Evolutionary conservation across 2,113 vertebrate species (phyloP), one percentile per base, ranked within the genome.

Genomic region (Ahaetulla prasina): DNA sequence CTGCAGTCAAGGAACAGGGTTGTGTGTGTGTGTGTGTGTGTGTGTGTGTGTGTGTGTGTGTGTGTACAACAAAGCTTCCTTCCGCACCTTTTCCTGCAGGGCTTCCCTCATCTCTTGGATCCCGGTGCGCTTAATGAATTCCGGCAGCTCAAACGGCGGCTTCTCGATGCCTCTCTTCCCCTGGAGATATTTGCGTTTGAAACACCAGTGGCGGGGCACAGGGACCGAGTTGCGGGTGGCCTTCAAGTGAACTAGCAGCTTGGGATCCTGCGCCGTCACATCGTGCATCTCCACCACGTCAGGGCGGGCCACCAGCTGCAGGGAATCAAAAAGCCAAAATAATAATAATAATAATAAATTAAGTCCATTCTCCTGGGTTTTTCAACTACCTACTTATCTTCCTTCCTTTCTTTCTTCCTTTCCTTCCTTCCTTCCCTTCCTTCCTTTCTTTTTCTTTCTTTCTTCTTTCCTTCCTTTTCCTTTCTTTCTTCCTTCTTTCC

Each of bases 211-310:
- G 3, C 97, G 97, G 0, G 99, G 99, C 25, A 99, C 98, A 0
- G 98, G 99, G 86, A 99, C 98, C 0, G 98, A 99, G 97, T 99
- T 99, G 87, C 98, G 97, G 0, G 99, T 99, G 96, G 98, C 98
- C 96, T 99, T 99, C 20, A 99, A 98, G 95, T 99, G 99, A 10
- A 99, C 98, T 94, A 99, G 95, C 87, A 99, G 98, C 95, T 99
- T 99, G 88, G 99, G 99, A 95, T 99, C 99, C 97, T 99, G 98
- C 0, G 98, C 98, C 0, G 99, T 99, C 87, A 99, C 99, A 0
- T 99, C 98, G 0, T 99, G 99, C 99, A 99, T 99, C 97, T 99
- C 99, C 95, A 99, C 99, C 1, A 99, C 99, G 0, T 99, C 99
- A 0, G 99, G 99, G 0, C 99, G 98, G 0, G 98, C 98, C 94